A percentile compares a stretch with the other conserved stretches of the same genome.
Conservation (phyloP, 2,797 vertebrate species). For the Pipistrellus pipistrellus region DNA sequence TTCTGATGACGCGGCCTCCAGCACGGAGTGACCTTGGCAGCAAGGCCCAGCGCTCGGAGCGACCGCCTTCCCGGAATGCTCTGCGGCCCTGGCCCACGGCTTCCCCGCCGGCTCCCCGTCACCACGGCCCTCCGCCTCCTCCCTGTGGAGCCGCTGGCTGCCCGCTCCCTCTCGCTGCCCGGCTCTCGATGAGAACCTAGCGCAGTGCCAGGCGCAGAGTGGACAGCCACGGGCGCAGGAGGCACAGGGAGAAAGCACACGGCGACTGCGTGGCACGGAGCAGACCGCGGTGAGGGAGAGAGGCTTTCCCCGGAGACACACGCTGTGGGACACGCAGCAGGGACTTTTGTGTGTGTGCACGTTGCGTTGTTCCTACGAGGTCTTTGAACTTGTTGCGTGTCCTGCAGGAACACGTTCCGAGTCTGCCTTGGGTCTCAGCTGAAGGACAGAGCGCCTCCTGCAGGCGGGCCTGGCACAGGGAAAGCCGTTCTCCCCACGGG, state of each 20-base stretch:
- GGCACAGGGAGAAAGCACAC: background rate
- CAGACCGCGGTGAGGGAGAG: background rate
- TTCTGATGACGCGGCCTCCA: slow-evolving; percentile 6
- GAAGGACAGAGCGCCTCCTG: background rate
- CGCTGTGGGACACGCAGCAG: background rate
- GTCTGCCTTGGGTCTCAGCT: background rate
- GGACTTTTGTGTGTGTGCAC: too few relatives aligned
- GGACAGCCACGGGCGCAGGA: background rate
- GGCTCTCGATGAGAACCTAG: background rate
- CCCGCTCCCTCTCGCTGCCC: background rate
- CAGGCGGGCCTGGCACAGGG: background rate
- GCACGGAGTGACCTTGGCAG: slow-evolving; percentile 48
- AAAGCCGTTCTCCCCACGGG: background rate
- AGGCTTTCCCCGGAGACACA: slow-evolving; percentile 26
- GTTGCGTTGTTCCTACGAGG: background rate
- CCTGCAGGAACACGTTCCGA: background rate
- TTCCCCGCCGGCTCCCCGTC: background rate
- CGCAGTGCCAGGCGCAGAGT: background rate
- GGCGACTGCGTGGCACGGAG: background rate
- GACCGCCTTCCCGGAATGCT: slow-evolving; percentile 37
- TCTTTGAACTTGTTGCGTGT: background rate
- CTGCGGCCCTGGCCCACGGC: background rate
- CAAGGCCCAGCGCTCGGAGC: background rate
- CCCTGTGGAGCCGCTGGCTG: background rate
- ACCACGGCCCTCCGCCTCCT: background rate